These are phyloP conservation scores for Triops longicaudatus DNA, from an alignment of 1,140 invertebrate genomes.

Conservation along the genomic window DNA sequence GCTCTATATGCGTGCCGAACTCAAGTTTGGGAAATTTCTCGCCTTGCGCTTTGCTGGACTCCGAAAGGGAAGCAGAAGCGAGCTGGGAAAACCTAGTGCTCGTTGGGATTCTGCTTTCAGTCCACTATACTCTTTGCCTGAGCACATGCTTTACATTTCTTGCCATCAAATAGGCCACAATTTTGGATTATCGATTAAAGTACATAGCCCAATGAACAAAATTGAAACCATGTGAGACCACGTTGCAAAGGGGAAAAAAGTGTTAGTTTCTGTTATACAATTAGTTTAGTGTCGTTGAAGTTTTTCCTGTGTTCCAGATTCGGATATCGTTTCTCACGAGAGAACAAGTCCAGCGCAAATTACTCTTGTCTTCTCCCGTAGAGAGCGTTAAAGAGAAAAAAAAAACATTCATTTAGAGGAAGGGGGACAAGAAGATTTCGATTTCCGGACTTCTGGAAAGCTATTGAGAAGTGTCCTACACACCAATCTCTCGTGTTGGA, in stretches of 20 bases:
- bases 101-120: neutral
- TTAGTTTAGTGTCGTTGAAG: too few species aligned
- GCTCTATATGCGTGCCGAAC: neutral
- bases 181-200: neutral
- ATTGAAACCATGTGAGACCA: neutral
- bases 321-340: too few species aligned
- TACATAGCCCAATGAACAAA: neutral
- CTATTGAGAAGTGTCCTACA: neutral
- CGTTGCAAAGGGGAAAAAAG: too few species aligned
- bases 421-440: neutral
- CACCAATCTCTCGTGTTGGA: conserved; percentile 8
- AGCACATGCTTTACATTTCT: neutral
- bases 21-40: neutral
- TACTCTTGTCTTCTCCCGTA: neutral
- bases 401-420: neutral
- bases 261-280: too few species aligned
- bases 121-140: neutral
- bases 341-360: too few species aligned
- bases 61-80: neutral
- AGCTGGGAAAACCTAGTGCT: neutral
- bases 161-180: too few species aligned
- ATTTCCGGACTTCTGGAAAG: neutral
- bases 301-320: too few species aligned
- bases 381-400: too few species aligned
- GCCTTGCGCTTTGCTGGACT: conserved; percentile 6